Conservation (phyloP, 2,888 invertebrate species). For the Drymonia ruficornis region DNA sequence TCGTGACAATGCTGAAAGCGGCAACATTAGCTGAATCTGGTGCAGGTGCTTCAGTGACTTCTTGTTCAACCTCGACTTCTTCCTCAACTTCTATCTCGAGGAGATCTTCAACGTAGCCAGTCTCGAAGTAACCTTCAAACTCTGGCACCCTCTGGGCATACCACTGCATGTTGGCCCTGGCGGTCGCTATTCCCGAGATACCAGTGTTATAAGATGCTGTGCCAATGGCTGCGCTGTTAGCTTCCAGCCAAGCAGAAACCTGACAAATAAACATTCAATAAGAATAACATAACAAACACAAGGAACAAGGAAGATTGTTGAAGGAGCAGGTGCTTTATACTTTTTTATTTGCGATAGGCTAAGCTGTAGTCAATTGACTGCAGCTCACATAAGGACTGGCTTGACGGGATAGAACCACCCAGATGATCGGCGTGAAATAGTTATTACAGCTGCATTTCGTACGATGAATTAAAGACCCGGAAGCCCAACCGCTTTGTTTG, state of each 20-base stretch:
- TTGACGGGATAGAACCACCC: too few relatives aligned
- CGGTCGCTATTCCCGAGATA: slow-evolving; percentile 43
- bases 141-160: slow-evolving; percentile 53
- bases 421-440: too few relatives aligned
- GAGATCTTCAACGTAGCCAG: slow-evolving; percentile 58
- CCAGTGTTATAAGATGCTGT: slow-evolving; percentile 49
- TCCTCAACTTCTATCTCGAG: slow-evolving; percentile 26
- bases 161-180: slow-evolving; percentile 60
- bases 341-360: too few relatives aligned
- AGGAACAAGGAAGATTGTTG: too few relatives aligned
- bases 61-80: slow-evolving; percentile 15
- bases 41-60: slow-evolving; percentile 1
- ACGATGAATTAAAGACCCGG: too few relatives aligned
- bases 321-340: too few relatives aligned
- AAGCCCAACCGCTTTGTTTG: too few relatives aligned
- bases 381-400: too few relatives aligned
- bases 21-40: slow-evolving; percentile 57
- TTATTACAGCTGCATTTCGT: too few relatives aligned
- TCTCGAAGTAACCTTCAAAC: slow-evolving; percentile 58
- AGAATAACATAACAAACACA: background rate
- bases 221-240: slow-evolving; percentile 49
- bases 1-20: slow-evolving; percentile 54
- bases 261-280: slow-evolving; percentile 27
- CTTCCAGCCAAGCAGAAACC: slow-evolving; percentile 62
- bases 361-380: too few relatives aligned